phyloP scores from a whole-genome alignment of 1,140 invertebrate genomes.

The Cydia amplana region DNA sequence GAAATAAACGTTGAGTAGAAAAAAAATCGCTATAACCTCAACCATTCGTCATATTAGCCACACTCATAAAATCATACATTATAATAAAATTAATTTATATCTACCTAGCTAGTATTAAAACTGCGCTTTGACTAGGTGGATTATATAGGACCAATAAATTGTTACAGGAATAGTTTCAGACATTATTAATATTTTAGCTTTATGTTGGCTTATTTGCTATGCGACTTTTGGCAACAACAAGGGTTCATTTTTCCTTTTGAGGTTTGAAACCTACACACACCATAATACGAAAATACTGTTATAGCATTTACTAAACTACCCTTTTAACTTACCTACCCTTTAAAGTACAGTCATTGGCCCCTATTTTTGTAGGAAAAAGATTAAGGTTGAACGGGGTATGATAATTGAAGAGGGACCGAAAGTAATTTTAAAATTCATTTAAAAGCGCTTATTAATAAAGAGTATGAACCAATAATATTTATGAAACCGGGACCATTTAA shows the following conservation, averaged over 20 bases:
- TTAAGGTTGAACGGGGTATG: no score
- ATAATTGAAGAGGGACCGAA: not conserved
- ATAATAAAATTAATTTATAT: conserved; percentile 63
- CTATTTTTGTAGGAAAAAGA: no score
- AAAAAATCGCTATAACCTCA: conserved; percentile 52
- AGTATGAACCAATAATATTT: not conserved
- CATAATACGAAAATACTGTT: not conserved
- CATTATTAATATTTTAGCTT: conserved; percentile 37
- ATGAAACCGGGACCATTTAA: not conserved
- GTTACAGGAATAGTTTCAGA: conserved; percentile 36
- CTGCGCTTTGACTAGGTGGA: conserved; percentile 73
- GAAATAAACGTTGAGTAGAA: conserved; percentile 24
- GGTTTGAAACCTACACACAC: not conserved
- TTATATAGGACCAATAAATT: conserved; percentile 53
- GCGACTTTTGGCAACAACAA: not conserved
- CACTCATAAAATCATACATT: conserved; percentile 57
- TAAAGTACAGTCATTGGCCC: no score
- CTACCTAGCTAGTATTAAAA: conserved; percentile 72
- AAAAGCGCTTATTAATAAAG: no score
- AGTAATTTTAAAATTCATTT: not conserved
- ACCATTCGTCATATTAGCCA: conserved; percentile 61
- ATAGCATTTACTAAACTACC: not conserved
- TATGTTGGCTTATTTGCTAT: conserved; percentile 26
- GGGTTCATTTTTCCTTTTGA: no score
- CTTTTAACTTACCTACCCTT: no score